Evolutionary conservation across 2,888 invertebrate genomes (phyloP), one percentile per base, ranked within the genome.

Genomic region (Trimorus sp.): DNA sequence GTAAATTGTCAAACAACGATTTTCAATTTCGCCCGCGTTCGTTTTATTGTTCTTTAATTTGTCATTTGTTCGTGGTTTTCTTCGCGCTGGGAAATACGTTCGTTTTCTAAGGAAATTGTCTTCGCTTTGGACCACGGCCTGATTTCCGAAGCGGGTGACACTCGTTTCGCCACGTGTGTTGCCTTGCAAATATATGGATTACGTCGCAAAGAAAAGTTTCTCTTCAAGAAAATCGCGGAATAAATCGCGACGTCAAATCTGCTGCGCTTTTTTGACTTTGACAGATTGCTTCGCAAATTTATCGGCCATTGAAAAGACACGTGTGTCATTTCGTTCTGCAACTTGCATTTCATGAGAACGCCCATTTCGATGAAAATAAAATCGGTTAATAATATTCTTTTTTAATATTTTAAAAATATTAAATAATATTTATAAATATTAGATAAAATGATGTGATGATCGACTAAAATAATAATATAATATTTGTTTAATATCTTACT

Each of bases 131-230:
- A 9, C 37, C 51, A 7, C 42, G 54, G n/a, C 54, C 45, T 54
- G 66, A 53, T 66, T 66, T 66, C 42, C 42, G 53, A 40, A 26
- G 40, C 16, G 9, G 1, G 8, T 26, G 66, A 48, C 66, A 51
- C 12, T 38, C 37, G 15, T 54, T 54, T 54, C 36, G 36, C 40
- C 53, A 42, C 66, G 66, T 54, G 53, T 66, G 66, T 26, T 53
- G 66, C 54, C 36, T 66, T n/a, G 66, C 54, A 66, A 66, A 54
- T 66, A 54, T 54, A 54, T 66, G 66, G 54, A 66, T 66, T 66
- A 42, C 42, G 42, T 42, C 42, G 54, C 42, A 54, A 54, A 66
- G 42, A 42, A 66, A 54, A 66, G 66, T 66, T 66, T 53, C 40
- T 51, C 40, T 66, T 42, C 54, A 66, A 66, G 54, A 54, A 66